Evolutionary conservation across 2,113 vertebrate genomes (phyloP), one percentile per base, ranked within the genome.

Genomic region (Chloropsis hardwickii): DNA sequence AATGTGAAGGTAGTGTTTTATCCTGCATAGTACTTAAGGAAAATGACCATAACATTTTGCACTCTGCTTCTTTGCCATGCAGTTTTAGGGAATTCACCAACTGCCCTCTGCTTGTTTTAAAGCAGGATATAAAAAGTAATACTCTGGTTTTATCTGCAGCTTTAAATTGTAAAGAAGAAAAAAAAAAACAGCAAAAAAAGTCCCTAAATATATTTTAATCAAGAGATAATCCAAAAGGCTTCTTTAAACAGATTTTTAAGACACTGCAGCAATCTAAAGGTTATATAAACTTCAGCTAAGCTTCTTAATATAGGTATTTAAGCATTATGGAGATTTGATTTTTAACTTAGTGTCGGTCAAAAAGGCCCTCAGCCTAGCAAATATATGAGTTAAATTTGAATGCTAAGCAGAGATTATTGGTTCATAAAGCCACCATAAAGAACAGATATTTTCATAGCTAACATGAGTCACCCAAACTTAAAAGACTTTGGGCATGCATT

Each of bases 201-300:
- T 11, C 7, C 39, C 10, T 39, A 90, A 78, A 40, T 78, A 56
- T 0, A 39, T 57, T 81, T 21, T 62, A 83, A 90, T 88, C 58
- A 64, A 65, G 9, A 62, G 71, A 80, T 65, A 88, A 94, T 88
- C 37, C 19, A 71, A 60, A 74, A 88, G 35, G 6, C 5, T 10
- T 57, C 23, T 39, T 92, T 82, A 80, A 92, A 90, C 31, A 77
- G 48, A 69, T 57, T 95, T 96, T 93, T 86, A 69, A 86, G 62
- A 48, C 10, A 20, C 10, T 65, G 11, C 37, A 31, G 35, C 16
- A 86, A 86, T 92, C 12, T 83, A 61, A 90, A 96, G 31, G 71
- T 96, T 90, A 93, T 47, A 39, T 90, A 93, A 90, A 94, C 79
- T 62, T 70, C 58, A 92, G 18, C 31, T 92, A 95, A 94, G 62